phyloP scores from a whole-genome alignment of 2,888 invertebrate genomes.

The Hydriomena furcata region DNA sequence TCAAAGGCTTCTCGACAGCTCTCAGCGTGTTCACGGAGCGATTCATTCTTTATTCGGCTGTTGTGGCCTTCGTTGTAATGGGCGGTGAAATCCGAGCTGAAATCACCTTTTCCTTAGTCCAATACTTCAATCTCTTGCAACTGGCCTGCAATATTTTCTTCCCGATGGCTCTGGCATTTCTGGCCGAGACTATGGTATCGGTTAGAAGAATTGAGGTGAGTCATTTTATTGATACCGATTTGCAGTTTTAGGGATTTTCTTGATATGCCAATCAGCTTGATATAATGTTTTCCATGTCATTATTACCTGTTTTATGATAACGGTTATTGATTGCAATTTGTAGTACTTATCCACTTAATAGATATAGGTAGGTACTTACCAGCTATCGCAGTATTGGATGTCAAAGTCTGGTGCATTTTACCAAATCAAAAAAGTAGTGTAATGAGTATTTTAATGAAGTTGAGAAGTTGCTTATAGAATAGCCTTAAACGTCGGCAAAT shows the following conservation, averaged over 20 bases:
- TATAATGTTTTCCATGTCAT: too few species aligned
- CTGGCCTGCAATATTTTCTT: conserved; percentile 86
- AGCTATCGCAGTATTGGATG: too few species aligned
- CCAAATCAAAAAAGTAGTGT: too few species aligned
- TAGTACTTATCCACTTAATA: neutral
- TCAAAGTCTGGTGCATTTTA: too few species aligned
- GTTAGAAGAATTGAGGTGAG: conserved; percentile 85
- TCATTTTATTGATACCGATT: neutral
- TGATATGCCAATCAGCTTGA: neutral
- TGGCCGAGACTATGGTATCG: conserved; percentile 86
- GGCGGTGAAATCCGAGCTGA: conserved; percentile 85
- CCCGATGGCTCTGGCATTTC: conserved; percentile 83
- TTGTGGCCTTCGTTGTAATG: conserved; percentile 88
- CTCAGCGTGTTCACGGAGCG: conserved; percentile 92
- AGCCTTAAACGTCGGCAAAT: too few species aligned
- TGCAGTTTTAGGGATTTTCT: neutral
- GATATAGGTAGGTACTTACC: too few species aligned
- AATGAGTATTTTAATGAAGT: too few species aligned
- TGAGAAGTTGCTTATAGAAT: too few species aligned
- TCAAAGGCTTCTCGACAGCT: conserved; percentile 86
- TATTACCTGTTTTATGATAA: too few species aligned
- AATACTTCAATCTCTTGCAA: conserved; percentile 90
- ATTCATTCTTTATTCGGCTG: conserved; percentile 90
- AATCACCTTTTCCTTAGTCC: conserved; percentile 90
- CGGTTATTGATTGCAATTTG: neutral